phyloP scores from a whole-genome alignment of 2,888 invertebrate genomes.

The Eristalis tenax region DNA sequence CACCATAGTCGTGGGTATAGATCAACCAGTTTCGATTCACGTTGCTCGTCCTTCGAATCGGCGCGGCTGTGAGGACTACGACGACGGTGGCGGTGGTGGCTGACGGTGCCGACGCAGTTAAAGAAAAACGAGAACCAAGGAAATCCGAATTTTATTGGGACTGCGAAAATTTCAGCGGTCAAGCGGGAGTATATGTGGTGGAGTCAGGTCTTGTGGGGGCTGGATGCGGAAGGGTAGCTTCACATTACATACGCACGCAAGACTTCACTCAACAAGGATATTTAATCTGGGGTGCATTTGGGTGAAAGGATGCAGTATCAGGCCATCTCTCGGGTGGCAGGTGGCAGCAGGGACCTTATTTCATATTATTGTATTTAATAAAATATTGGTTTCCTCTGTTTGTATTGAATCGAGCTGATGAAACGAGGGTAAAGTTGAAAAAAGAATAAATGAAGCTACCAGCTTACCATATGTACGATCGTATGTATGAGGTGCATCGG shows the following conservation, averaged over 20 bases:
- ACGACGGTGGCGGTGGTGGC: neutral
- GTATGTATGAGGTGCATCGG: neutral
- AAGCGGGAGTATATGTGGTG: conserved; percentile 15
- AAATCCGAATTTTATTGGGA: conserved; percentile 64
- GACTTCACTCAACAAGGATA: neutral
- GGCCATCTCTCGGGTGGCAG: neutral
- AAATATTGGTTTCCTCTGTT: conserved; percentile 53
- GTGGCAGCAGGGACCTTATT: neutral
- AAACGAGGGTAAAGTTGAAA: conserved; percentile 9
- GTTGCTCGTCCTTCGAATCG: conserved; percentile 39
- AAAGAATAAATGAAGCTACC: neutral
- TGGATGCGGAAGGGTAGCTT: conserved; percentile 1
- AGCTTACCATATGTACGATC: too few species aligned
- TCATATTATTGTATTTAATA: conserved; percentile 50
- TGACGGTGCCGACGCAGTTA: conserved; percentile 6
- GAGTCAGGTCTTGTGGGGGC: neutral
- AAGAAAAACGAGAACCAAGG: conserved; percentile 24
- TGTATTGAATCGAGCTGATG: conserved; percentile 33
- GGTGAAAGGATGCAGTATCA: neutral
- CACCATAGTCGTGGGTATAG: conserved; percentile 17
- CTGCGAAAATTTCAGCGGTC: conserved; percentile 55
- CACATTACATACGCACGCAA: conserved; percentile 13
- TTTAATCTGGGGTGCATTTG: conserved; percentile 16
- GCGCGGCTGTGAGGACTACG: neutral
- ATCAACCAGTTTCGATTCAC: conserved; percentile 42